Base-by-base conservation (phyloP, 30 jellyfish, hydroid and myxozoan genomes). In the Rhopilema esculentum region DNA sequence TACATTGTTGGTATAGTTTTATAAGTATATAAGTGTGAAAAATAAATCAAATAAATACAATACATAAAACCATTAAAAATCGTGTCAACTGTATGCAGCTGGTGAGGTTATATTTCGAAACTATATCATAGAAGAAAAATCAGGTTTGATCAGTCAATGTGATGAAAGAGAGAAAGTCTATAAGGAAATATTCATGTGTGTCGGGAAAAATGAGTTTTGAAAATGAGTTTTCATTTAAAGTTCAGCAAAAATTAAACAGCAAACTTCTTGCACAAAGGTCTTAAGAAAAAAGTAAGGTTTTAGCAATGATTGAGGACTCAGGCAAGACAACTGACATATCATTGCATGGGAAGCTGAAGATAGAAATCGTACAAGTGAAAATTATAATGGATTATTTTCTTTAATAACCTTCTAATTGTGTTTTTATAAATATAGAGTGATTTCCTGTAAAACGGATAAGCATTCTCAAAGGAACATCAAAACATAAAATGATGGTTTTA, bases 111-210 rank as follows among this genome's bases (percentile, higher is more conserved):
- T 52, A 20, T 52, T 16, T 52, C 20, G 20, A 52, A 52, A 52
- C 67, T 52, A 52, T 52, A 52, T 25, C 74, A 64, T 1, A 64
- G 74, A 64, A 64, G 74, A 64, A 64, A 64, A 64, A 64, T 64
- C 74, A 64, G 74, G 19, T 64, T 64, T 21, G 74, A 64, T 25
- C 74, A 64, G 31, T 64, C 74, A 64, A 64, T 64, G 27, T 64
- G 74, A 64, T 64, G 74, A 64, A 2, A 64, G 74, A 64, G 74
- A 64, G 30, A 64, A 64, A 64, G 31, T 64, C 31, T 6, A 64
- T 64, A 18, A 64, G 19, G 74, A 2, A 64, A 64, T 64, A 17
- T 64, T 64, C 7, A 64, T 64, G 74, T 21, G 74, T 64, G 74
- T 64, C 74, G 17, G 27, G 19, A 17, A 64, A 64, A 64, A 64